Base-by-base conservation (phyloP, 2,888 invertebrate species). In the Diaprepes abbreviatus region DNA sequence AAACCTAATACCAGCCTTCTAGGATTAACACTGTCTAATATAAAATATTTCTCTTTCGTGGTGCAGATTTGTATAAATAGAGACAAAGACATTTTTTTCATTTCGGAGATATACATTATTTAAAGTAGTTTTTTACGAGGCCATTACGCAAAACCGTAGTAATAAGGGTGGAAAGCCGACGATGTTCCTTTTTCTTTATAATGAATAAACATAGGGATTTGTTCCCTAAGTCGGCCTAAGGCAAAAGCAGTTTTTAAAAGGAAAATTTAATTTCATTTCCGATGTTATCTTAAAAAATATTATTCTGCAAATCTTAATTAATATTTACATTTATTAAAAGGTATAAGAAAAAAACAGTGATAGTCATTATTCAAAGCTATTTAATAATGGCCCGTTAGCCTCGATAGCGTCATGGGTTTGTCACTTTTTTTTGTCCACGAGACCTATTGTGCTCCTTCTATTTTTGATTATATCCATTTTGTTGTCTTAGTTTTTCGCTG, bases 111-210 rank as follows among this genome's bases (percentile, higher is more conserved):
- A 40, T 33, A 55, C 64, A 64, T 64, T 64, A 64, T 64, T 64
- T 54, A 64, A 64, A 55, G 64, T 64, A 64, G 54, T 43, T 64
- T 63, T 64, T 64, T 64, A 54, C 52, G 31, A 28, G 38, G 24
- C 48, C 12, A 24, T 21, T 45, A 12, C 45, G 24, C 21, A 45
- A 45, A 45, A 24, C 45, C 45, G 19, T 7, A 45, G 45, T 45
- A 45, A 45, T 45, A 45, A 24, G 45, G 24, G 45, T 24, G n/a
- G 24, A 45, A 24, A 45, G 45, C 45, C 40, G 40, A 16, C 40
- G 40, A 43, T n/a, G 19, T 43, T 28, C 14, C 9, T 50, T 43
- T 50, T 16, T 16, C 16, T 28, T 50, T 12, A 50, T 28, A 50
- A 50, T 50, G 28, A 50, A 50, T 50, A 50, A 28, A 50, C 48